These are phyloP conservation scores for Ochotona princeps DNA, from an alignment of 2,113 vertebrate genomes.

Conservation along the genomic window DNA sequence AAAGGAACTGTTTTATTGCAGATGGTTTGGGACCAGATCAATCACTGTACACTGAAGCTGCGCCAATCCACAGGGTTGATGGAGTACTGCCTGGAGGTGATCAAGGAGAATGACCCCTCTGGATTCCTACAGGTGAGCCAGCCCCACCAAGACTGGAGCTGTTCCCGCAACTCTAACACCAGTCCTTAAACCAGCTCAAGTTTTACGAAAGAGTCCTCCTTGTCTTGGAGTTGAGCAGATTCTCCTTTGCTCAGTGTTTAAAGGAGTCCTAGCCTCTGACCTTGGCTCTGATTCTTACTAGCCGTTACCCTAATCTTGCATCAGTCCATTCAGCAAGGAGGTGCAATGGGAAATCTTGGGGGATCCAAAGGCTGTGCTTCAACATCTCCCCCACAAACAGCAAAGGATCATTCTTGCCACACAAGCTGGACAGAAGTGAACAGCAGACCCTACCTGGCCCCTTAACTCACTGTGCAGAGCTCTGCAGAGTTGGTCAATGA, in stretches of 20 bases:
- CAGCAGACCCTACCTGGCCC: neutral
- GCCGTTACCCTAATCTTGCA: neutral
- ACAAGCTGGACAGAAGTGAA: neutral
- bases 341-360: neutral
- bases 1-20: slow-evolving; percentile 69
- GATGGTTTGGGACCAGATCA: slow-evolving; percentile 99
- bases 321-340: neutral
- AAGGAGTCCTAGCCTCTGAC: neutral
- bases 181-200: neutral
- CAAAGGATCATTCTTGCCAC: neutral
- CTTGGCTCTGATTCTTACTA: neutral
- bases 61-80: slow-evolving; percentile 99
- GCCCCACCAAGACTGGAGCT: rapidly evolving
- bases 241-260: neutral
- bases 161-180: rapidly evolving
- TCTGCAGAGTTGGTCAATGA: neutral
- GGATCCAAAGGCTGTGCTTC: neutral
- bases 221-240: neutral
- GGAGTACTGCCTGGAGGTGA: slow-evolving; percentile 98
- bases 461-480: neutral
- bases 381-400: neutral
- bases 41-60: slow-evolving; percentile 97
- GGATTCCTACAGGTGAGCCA: slow-evolving; percentile 96
- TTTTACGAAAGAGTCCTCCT: neutral
- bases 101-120: slow-evolving; percentile 97